phyloP scores from a whole-genome alignment of 2,113 vertebrate genomes.

The Catharus fuscescens region DNA sequence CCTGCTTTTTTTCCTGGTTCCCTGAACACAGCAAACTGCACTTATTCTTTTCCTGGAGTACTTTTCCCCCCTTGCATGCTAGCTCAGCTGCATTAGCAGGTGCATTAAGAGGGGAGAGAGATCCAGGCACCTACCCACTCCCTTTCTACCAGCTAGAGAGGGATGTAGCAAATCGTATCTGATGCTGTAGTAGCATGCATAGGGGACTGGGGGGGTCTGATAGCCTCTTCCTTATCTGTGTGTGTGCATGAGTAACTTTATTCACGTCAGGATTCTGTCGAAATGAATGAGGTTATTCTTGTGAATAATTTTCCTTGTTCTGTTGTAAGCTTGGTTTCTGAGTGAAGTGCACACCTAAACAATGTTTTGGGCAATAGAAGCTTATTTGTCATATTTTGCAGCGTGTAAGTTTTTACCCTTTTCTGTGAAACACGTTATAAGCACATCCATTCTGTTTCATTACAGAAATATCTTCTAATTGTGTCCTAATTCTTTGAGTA shows the following conservation, averaged over 20 bases:
- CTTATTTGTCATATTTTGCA: not conserved
- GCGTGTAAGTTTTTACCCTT: not conserved
- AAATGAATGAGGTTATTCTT: not conserved
- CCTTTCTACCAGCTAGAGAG: not conserved
- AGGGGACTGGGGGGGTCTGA: not conserved
- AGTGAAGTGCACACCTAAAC: not conserved
- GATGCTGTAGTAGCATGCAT: not conserved
- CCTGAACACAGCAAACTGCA: not conserved
- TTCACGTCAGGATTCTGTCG: not conserved
- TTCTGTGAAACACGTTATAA: not conserved
- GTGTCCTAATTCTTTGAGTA: not conserved
- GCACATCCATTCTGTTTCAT: not conserved
- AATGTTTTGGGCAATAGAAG: not conserved
- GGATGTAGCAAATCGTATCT: not conserved
- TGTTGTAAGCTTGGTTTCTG: not conserved
- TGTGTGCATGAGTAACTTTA: not conserved
- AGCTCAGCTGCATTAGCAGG: slow-evolving; percentile 9
- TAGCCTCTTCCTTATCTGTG: not conserved
- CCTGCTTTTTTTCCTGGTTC: not conserved
- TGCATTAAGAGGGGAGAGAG: not conserved
- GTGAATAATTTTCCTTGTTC: not conserved
- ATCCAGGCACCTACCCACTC: not conserved
- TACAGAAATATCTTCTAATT: not conserved
- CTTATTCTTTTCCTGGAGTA: not conserved
- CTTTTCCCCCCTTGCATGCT: not conserved